Evolutionary conservation across 2,797 vertebrate genomes (phyloP), one percentile per base, ranked within the genome.

Genomic region (Pseudochirops cupreus): DNA sequence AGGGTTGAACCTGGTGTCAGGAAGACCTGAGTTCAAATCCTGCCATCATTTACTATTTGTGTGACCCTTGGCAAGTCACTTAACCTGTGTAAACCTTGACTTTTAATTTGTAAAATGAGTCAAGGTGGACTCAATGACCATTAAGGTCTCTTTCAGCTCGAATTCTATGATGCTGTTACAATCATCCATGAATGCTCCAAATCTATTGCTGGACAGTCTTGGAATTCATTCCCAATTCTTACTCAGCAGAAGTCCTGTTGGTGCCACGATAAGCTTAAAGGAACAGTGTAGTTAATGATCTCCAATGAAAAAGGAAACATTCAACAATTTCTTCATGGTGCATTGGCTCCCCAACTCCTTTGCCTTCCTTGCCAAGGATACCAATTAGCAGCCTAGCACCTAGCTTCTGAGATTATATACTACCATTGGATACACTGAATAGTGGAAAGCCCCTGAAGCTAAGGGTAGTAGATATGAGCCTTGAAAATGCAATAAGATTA

Each of bases 381-480:
- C 58, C 94, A 92, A 87, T 95, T 96, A 96, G 67, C 93, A 95
- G 54, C 90, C 94, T 91, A 90, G 59, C 94, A 91, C 90, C 91
- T 50, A 91, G 56, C 56, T 96, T 96, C 95, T 91, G 91, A 92
- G 94, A 91, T 7, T 39, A 56, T 52, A 93, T 91, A 55, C 58
- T 82, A 52, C 31, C 56, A n/a, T 5, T 52, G 50, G 87, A 89
- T 74, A 92, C 92, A 29, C 89, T 91, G 94, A 94, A 95, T 95
- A 93, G 96, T 90, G 91, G 90, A 95, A 94, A 91, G n/a, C 89
- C 91, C 93, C 59, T 52, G 54, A 58, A 74, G 67, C 58, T 95
- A 91, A 59, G 87, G 56, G 93, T 62, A 91, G 92, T 12, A 31
- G 91, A 57, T 46, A 59, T 12, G 93, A 95, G 58, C 57, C n/a